Conservation (phyloP, 2,888 invertebrate species). For the Dolichomitus sp. region DNA sequence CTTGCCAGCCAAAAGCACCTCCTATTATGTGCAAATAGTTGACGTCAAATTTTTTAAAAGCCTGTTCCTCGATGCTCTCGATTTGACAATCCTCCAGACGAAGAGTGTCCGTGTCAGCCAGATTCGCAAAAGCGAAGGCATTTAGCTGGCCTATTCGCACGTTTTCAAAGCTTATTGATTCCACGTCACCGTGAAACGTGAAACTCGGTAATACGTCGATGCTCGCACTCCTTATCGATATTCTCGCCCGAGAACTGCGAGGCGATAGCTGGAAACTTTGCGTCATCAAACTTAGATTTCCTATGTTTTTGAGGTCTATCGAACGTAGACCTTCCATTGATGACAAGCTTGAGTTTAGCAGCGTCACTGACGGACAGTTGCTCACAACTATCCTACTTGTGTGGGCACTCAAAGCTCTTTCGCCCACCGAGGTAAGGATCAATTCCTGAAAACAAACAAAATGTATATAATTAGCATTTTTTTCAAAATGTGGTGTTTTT, state of each 20-base stretch:
- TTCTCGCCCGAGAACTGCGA: constrained; percentile 76
- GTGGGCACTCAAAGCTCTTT: constrained; percentile 87
- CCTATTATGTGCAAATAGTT: constrained; percentile 90
- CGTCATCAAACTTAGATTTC: constrained; percentile 88
- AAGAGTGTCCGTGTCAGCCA: constrained; percentile 89
- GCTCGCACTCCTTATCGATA: constrained; percentile 85
- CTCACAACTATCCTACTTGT: constrained; percentile 89
- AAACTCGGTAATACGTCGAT: constrained; percentile 86
- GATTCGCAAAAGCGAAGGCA: constrained; percentile 92
- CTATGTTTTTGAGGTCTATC: constrained; percentile 89
- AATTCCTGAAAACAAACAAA: constrained; percentile 87
- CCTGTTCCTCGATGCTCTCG: constrained; percentile 89
- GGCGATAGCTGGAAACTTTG: constrained; percentile 82
- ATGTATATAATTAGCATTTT: neutral
- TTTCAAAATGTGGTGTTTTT: neutral
- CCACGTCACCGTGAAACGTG: constrained; percentile 91
- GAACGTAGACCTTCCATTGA: constrained; percentile 89
- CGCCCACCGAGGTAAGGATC: constrained; percentile 88
- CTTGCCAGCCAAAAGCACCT: constrained; percentile 87
- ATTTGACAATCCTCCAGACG: constrained; percentile 89
- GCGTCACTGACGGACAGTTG: constrained; percentile 87
- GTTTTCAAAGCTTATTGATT: constrained; percentile 89
- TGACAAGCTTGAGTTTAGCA: constrained; percentile 86
- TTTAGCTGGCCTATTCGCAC: constrained; percentile 89
- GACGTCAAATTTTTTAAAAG: constrained; percentile 93